Base-by-base conservation (phyloP, 2,888 invertebrate species). In the Temnothorax ravouxi region DNA sequence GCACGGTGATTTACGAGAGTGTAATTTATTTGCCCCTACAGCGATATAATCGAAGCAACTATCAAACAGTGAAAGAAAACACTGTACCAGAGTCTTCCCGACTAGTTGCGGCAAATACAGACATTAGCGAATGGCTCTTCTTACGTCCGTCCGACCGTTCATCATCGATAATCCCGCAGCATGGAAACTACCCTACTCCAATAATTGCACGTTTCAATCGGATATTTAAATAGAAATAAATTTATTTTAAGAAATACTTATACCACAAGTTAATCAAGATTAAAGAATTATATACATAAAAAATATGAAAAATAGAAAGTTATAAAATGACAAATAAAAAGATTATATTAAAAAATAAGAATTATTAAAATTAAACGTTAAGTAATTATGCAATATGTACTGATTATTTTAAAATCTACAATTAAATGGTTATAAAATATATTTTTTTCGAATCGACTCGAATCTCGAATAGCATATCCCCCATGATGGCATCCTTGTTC, bases 21-120 rank as follows among this genome's bases (percentile, higher is more conserved):
- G 79, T 80, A 80, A 80, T 80, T 69, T 80, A 80, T 80, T 80
- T 56, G 34, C 71, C 79, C 79, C 47, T 47, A 71, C 25, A 38
- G 79, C 79, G 47, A 71, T 71, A 69, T 80, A 80, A 80, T 71
- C 71, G 56, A 80, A 71, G 79, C 29, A 56, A 59, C 71, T 67
- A 79, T 79, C 67, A 54, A 56, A 44, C 79, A 56, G 67, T n/a
- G 47, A 80, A 47, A 50, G 79, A 80, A 69, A 47, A 79, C 67
- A 69, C 59, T 71, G 71, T 44, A 56, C 38, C 56, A 21, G 13
- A 59, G 21, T 47, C 69, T 80, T 71, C 38, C 25, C 47, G 59
- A 25, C 47, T 59, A 71, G 38, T 47, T 59, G 79, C 21, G 25
- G 79, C 71, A 47, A 80, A 69, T 80, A 80, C 79, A 80, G 79